Conservation (phyloP, 2,797 vertebrate species). For the Synaphobranchus kaupii region DNA sequence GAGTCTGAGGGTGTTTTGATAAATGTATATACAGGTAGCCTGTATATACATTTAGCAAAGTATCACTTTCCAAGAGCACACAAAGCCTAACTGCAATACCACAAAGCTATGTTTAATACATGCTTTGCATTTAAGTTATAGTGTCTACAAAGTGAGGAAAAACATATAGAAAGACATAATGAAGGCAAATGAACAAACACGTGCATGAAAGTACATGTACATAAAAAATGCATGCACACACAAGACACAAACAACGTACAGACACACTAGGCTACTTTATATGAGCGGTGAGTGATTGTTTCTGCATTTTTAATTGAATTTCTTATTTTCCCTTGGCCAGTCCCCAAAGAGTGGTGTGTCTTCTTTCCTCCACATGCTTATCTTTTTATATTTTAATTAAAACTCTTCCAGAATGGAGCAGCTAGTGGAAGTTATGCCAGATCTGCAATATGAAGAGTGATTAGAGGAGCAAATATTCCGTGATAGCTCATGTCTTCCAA, state of each 20-base stretch:
- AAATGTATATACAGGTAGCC: background rate
- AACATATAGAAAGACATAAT: background rate
- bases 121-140: background rate
- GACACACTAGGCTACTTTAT: background rate
- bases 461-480: background rate
- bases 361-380: conserved; percentile 19
- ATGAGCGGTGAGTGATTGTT: background rate
- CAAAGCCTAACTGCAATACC: background rate
- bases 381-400: conserved; percentile 32
- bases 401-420: conserved; percentile 23
- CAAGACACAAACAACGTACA: background rate
- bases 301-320: conserved; percentile 20
- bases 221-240: background rate
- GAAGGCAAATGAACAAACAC: background rate
- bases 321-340: background rate
- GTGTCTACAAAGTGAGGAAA: background rate
- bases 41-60: no score
- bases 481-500: conserved; percentile 2
- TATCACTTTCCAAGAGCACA: background rate
- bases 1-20: background rate
- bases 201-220: background rate
- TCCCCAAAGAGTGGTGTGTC: conserved; percentile 28
- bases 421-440: conserved; percentile 15
- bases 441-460: conserved; percentile 15
- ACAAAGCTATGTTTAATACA: background rate